Evolutionary conservation across 2,797 vertebrate genomes (phyloP).

Genomic region (Spinus olivaceus): DNA sequence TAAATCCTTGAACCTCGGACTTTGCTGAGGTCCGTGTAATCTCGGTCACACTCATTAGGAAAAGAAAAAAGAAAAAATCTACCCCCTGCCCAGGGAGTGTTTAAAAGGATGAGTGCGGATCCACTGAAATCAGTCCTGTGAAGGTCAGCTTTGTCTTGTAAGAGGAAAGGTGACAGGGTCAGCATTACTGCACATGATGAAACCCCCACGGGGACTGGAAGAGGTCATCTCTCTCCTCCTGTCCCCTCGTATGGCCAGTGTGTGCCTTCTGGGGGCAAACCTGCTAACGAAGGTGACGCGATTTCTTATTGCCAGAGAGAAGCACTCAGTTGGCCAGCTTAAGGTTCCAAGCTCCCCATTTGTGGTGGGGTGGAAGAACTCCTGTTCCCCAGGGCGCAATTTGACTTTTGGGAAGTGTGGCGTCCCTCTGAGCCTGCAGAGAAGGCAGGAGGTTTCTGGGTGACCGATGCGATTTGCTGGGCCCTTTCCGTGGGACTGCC

Average conservation of each 20-base stretch:
- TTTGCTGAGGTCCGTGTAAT: constrained; percentile 20
- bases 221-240: not conserved
- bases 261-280: not conserved
- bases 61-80: not conserved
- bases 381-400: not conserved
- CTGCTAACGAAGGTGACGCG: not conserved
- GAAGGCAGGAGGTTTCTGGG: not conserved
- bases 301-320: not conserved
- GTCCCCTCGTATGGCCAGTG: not conserved
- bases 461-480: not conserved
- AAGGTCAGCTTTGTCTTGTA: constrained; percentile 42
- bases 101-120: constrained; percentile 22
- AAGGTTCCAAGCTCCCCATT: not conserved
- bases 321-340: not conserved
- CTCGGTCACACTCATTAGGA: not conserved
- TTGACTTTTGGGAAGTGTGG: not conserved
- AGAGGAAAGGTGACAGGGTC: constrained; percentile 3
- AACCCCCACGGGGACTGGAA: not conserved
- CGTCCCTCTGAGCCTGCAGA: no score
- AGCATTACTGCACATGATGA: not conserved
- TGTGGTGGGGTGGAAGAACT: not conserved
- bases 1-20: constrained; percentile 48
- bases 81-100: not conserved
- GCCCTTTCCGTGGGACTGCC: not conserved
- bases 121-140: constrained; percentile 8